phyloP scores from a whole-genome alignment of 2,797 vertebrate species.

The Ctenochaetus hawaiiensis region DNA sequence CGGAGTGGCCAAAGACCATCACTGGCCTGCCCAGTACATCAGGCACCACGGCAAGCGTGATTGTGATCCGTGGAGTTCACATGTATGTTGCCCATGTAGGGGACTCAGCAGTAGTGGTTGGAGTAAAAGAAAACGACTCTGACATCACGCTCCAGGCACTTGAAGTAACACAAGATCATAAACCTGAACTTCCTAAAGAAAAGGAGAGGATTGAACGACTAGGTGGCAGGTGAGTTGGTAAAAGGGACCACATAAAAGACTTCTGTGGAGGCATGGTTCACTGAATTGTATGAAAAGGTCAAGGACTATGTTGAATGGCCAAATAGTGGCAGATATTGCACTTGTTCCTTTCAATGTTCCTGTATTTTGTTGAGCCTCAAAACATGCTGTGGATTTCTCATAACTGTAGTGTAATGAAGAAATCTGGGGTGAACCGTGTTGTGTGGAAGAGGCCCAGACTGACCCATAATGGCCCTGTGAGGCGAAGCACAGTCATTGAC shows the following conservation, averaged over 20 bases:
- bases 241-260: not conserved
- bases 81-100: slow-evolving; percentile 98
- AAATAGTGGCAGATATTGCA: not conserved
- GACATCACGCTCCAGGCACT: slow-evolving; percentile 92
- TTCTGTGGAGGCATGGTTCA: not conserved
- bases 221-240: slow-evolving; percentile 91
- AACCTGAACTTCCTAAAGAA: slow-evolving; percentile 96
- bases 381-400: not conserved
- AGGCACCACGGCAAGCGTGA: slow-evolving; percentile 95
- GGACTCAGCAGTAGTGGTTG: slow-evolving; percentile 96
- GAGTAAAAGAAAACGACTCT: slow-evolving; percentile 90
- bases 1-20: slow-evolving; percentile 96
- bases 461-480: slow-evolving; percentile 95
- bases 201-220: slow-evolving; percentile 95
- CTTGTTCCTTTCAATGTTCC: not conserved
- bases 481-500: slow-evolving; percentile 97
- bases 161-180: slow-evolving; percentile 97
- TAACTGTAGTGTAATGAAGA: slow-evolving; percentile 93
- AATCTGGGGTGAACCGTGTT: slow-evolving; percentile 97
- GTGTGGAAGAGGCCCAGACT: slow-evolving; percentile 98
- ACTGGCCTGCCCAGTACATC: slow-evolving; percentile 95
- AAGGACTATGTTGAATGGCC: not conserved
- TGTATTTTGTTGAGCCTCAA: not conserved
- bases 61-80: slow-evolving; percentile 93
- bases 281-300: not conserved